These are phyloP conservation scores for Otocyon megalotis DNA, from an alignment of 2,113 vertebrate species.

Conservation along the genomic window DNA sequence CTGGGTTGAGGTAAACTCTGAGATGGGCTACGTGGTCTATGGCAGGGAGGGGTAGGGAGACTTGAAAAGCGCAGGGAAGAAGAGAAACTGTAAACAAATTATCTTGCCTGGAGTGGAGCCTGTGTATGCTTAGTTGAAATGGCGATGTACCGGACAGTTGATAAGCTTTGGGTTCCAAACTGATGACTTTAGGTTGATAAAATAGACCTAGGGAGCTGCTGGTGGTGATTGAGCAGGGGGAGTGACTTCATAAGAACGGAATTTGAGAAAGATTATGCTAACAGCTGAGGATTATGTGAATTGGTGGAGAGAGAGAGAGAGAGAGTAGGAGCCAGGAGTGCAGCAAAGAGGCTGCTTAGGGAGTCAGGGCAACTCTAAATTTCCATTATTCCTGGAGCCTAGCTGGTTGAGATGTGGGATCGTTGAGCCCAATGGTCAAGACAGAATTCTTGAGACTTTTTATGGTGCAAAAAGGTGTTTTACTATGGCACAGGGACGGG, in stretches of 20 bases:
- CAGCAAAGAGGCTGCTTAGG: not conserved
- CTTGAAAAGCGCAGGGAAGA: not conserved
- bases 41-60: not conserved
- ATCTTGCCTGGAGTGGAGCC: not conserved
- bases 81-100: not conserved
- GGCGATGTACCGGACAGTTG: not conserved
- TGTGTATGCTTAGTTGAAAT: not conserved
- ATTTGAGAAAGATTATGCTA: constrained; percentile 57
- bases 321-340: not conserved
- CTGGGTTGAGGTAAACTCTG: not conserved
- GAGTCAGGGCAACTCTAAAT: not conserved
- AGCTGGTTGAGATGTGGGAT: not conserved
- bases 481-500: not conserved
- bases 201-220: constrained; percentile 51
- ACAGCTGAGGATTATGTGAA: constrained; percentile 74
- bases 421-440: not conserved
- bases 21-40: not conserved
- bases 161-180: constrained; percentile 48
- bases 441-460: not conserved
- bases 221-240: constrained; percentile 28
- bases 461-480: not conserved
- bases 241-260: constrained; percentile 62
- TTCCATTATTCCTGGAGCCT: not conserved
- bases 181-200: constrained; percentile 65
- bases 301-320: not conserved